phyloP scores from a whole-genome alignment of 2,888 invertebrate species.

The Adelphocoris suturalis region DNA sequence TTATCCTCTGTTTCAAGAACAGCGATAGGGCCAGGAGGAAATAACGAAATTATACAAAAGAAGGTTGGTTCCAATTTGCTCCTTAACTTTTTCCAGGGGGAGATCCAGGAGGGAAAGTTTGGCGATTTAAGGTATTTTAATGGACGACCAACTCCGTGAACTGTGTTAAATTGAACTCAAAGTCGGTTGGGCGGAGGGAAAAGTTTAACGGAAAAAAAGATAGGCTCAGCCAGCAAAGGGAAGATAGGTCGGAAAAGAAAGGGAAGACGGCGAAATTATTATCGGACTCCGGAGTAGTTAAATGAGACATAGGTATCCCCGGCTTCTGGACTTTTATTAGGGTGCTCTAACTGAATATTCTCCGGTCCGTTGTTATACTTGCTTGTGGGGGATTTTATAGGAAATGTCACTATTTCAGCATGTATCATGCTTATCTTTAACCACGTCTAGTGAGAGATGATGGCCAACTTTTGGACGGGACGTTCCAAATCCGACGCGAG shows the following conservation, averaged over 20 bases:
- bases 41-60: slow-evolving; percentile 48
- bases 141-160: slow-evolving; percentile 40
- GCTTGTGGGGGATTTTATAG: too few species aligned
- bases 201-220: neutral
- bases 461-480: too few species aligned
- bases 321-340: too few species aligned
- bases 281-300: too few species aligned
- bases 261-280: neutral
- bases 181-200: neutral
- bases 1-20: neutral
- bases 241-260: too few species aligned
- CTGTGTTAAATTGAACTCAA: slow-evolving; percentile 37
- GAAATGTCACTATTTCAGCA: too few species aligned
- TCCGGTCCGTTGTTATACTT: too few species aligned
- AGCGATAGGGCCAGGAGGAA: neutral
- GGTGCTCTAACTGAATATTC: too few species aligned
- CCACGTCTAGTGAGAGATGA: too few species aligned
- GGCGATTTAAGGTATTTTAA: slow-evolving; percentile 52
- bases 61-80: slow-evolving; percentile 55
- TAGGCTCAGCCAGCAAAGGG: neutral
- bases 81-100: slow-evolving; percentile 28
- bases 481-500: too few species aligned
- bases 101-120: slow-evolving; percentile 22
- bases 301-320: too few species aligned
- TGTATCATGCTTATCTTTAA: too few species aligned